These are phyloP conservation scores for Botrylloides violaceus DNA, from an alignment of 23 tunicate species.

Conservation along the genomic window DNA sequence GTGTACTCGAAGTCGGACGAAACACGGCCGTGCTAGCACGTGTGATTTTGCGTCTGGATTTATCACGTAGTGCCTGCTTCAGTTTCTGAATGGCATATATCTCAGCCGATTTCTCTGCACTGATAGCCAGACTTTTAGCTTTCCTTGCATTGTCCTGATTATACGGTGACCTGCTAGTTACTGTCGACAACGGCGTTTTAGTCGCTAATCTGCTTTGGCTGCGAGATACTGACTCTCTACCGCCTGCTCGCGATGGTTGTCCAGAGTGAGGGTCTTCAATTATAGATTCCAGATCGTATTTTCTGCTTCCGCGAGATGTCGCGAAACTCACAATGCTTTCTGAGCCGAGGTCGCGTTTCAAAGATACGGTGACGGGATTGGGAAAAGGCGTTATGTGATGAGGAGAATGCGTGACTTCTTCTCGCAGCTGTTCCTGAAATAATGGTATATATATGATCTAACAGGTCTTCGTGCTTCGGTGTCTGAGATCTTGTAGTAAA, in stretches of 20 bases:
- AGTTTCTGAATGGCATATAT: slow-evolving; percentile 40
- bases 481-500: no score
- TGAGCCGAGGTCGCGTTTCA: slow-evolving; percentile 9
- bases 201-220: background rate
- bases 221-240: slow-evolving; percentile 15
- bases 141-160: background rate
- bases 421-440: slow-evolving; percentile 17
- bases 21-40: slow-evolving; percentile 44
- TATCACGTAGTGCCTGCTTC: slow-evolving; percentile 54
- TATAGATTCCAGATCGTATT: slow-evolving; percentile 18
- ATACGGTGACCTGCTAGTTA: background rate
- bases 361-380: background rate
- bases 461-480: no score
- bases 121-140: background rate
- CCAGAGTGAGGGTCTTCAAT: slow-evolving; percentile 23
- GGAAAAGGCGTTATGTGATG: slow-evolving; percentile 7
- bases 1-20: slow-evolving; percentile 18
- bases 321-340: slow-evolving; percentile 6
- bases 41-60: slow-evolving; percentile 49
- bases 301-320: slow-evolving; percentile 14
- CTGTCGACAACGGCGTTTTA: background rate
- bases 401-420: background rate
- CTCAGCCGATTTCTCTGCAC: slow-evolving; percentile 19
- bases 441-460: no score
- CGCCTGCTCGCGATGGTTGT: slow-evolving; percentile 28